These are phyloP conservation scores for Amphipyra tragopoginis DNA, from an alignment of 2,888 invertebrate genomes.

Conservation along the genomic window DNA sequence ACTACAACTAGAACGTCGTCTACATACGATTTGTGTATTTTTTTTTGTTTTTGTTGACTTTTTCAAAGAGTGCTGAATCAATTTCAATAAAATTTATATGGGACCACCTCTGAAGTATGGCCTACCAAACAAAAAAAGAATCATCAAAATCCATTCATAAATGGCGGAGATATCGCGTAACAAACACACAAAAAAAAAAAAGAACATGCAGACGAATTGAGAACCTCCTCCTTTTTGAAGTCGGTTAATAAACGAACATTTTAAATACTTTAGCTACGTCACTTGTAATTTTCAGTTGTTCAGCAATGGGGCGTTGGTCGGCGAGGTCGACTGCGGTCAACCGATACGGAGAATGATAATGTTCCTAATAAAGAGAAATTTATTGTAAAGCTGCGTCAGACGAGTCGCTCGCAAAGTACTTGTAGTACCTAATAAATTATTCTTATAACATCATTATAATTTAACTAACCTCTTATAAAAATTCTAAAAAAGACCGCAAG, in stretches of 20 bases:
- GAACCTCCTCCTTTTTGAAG: too few relatives aligned
- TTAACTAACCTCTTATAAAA: not conserved
- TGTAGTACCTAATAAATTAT: not conserved
- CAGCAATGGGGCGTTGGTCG: not conserved
- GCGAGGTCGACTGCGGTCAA: not conserved
- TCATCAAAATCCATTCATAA: too few relatives aligned
- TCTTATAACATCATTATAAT: slow-evolving; percentile 2
- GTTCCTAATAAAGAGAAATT: slow-evolving; percentile 28
- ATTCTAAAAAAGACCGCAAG: not conserved
- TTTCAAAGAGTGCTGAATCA: too few relatives aligned
- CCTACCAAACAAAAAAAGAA: too few relatives aligned
- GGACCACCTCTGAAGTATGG: too few relatives aligned
- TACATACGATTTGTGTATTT: too few relatives aligned
- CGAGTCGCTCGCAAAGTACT: not conserved
- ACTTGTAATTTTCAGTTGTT: slow-evolving; percentile 4
- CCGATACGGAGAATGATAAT: slow-evolving; percentile 21
- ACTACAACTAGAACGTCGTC: too few relatives aligned
- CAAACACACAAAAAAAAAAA: too few relatives aligned
- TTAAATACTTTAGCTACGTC: not conserved
- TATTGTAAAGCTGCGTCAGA: slow-evolving; percentile 29
- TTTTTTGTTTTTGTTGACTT: too few relatives aligned
- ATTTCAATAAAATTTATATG: too few relatives aligned
- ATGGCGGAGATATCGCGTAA: too few relatives aligned
- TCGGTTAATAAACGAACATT: not conserved
- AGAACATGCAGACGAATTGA: too few relatives aligned